Evolutionary conservation across 2,113 vertebrate genomes (phyloP).

Genomic region (Oophaga pumilio): DNA sequence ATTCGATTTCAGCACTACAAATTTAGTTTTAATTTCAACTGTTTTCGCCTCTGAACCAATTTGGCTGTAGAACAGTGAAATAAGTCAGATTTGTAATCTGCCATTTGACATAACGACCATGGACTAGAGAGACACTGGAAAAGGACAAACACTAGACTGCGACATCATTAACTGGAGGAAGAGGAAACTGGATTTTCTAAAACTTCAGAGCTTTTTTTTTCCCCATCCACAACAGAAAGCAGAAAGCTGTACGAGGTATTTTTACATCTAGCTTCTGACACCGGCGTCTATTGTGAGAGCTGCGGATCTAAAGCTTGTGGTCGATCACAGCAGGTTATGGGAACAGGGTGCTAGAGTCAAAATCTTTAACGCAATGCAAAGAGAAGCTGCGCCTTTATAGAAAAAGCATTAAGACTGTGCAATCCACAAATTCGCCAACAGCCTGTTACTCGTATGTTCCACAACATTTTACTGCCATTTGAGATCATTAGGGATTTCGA

Average conservation of each 20-base stretch:
- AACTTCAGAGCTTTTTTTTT: background rate
- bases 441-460: conserved; percentile 35
- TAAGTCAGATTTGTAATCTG: conserved; percentile 16
- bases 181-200: background rate
- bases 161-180: background rate
- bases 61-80: too few relatives aligned
- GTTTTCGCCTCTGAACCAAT: too few relatives aligned
- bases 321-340: conserved; percentile 3
- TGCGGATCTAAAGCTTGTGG: background rate
- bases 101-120: background rate
- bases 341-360: background rate
- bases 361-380: background rate
- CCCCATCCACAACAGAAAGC: background rate
- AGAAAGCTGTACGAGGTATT: background rate
- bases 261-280: conserved; percentile 40
- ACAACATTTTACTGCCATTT: conserved; percentile 32
- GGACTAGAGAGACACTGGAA: background rate
- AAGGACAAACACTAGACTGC: background rate
- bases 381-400: background rate
- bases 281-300: background rate
- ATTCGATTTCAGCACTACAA: too few relatives aligned
- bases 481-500: conserved; percentile 35
- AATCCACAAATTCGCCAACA: conserved; percentile 11
- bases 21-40: too few relatives aligned
- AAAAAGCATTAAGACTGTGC: background rate